phyloP scores from a whole-genome alignment of 2,113 vertebrate species.

The Setophaga petechia region DNA sequence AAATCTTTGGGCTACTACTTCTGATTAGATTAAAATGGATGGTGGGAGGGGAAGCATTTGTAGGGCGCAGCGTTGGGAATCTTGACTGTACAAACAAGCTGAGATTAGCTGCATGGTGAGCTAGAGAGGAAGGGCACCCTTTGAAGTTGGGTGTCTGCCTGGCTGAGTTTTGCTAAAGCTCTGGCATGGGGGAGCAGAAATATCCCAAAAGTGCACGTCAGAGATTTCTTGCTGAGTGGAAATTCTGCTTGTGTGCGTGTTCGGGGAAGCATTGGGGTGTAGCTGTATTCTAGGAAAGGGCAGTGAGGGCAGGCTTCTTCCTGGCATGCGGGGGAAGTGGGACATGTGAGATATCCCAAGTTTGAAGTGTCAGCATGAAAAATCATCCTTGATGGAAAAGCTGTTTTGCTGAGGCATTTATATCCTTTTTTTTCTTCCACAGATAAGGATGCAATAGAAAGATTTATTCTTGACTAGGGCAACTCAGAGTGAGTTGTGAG shows the following conservation, averaged over 20 bases:
- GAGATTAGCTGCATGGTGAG: constrained; percentile 11
- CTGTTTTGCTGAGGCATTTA: neutral
- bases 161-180: neutral
- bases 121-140: neutral
- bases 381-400: neutral
- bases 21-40: constrained; percentile 50
- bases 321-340: neutral
- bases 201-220: neutral
- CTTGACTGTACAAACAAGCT: constrained; percentile 40
- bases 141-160: constrained; percentile 37
- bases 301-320: neutral
- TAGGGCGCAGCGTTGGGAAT: neutral
- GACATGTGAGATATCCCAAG: neutral
- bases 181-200: neutral
- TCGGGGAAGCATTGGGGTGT: neutral
- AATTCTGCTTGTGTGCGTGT: neutral
- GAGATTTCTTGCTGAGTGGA: neutral
- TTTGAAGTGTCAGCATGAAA: neutral
- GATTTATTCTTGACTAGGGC: neutral
- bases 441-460: neutral
- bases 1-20: constrained; percentile 17
- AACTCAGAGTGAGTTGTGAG: neutral
- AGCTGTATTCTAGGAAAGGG: constrained; percentile 37
- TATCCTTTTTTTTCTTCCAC: neutral
- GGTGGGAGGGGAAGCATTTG: constrained; percentile 8